Conservation (phyloP, 1,140 invertebrate genomes). For the Lethrus apterus region DNA sequence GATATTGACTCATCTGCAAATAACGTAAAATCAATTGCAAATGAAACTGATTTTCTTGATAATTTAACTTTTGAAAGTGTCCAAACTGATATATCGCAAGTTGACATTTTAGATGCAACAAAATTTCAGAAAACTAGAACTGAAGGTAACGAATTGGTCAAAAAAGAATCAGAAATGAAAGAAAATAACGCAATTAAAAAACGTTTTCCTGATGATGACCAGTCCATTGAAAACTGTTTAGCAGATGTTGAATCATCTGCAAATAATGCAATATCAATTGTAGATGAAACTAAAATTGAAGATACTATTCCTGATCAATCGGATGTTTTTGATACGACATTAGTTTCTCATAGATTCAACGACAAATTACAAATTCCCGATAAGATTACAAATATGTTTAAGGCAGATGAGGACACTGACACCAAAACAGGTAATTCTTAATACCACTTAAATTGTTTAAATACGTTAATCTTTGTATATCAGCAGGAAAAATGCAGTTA, state of each 20-base stretch:
- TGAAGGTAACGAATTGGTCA: too few relatives aligned
- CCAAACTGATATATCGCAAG: too few relatives aligned
- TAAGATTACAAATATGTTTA: too few relatives aligned
- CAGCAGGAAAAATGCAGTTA: constrained; percentile 10
- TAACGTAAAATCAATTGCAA: background rate
- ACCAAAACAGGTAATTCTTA: too few relatives aligned
- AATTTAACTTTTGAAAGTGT: too few relatives aligned
- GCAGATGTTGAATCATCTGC: background rate
- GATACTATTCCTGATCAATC: background rate
- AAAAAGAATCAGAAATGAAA: background rate
- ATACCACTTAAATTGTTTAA: too few relatives aligned
- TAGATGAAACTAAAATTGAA: background rate
- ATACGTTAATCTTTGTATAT: too few relatives aligned
- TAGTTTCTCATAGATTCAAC: too few relatives aligned
- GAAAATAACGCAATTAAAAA: background rate
- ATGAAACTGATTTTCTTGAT: background rate
- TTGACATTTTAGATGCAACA: background rate
- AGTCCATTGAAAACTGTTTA: background rate
- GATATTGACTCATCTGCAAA: background rate
- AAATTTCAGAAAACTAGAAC: background rate
- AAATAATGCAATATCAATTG: background rate
- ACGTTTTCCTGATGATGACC: background rate
- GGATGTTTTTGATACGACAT: background rate
- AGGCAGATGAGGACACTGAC: too few relatives aligned
- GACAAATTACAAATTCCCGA: too few relatives aligned